A percentile compares a stretch with the other conserved stretches of the same genome.
These are phyloP conservation scores for Blastobasis lacticolella DNA, from an alignment of 2,888 invertebrate species.

Conservation along the genomic window DNA sequence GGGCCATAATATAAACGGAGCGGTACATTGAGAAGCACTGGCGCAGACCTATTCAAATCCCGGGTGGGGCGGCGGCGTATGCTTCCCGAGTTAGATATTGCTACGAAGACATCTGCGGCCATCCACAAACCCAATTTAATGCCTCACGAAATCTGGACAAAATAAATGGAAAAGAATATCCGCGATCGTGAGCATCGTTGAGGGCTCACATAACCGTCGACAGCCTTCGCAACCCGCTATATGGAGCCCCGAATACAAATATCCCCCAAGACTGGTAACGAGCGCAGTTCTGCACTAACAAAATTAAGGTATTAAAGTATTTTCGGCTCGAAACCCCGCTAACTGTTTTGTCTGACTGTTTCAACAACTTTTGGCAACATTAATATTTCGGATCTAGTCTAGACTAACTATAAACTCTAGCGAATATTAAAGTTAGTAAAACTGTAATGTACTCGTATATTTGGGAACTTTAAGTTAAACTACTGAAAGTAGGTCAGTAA, in stretches of 20 bases:
- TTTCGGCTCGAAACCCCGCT: too few species aligned
- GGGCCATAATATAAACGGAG: too few species aligned
- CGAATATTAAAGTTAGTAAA: background rate
- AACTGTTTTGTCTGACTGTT: too few species aligned
- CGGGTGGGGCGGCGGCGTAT: constrained; percentile 21
- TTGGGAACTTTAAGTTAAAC: background rate
- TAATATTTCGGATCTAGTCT: background rate
- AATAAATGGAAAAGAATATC: constrained; percentile 39
- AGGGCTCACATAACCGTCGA: too few species aligned
- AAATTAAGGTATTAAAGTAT: too few species aligned
- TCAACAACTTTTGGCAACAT: background rate
- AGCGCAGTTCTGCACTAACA: background rate
- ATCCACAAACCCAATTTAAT: constrained; percentile 60
- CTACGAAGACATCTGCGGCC: constrained; percentile 56
- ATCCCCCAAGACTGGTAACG: background rate
- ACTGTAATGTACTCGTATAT: background rate
- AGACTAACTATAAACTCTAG: background rate
- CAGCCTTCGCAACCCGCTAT: too few species aligned
- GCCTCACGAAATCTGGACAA: constrained; percentile 56
- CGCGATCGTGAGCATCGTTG: too few species aligned
- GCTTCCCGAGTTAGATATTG: constrained; percentile 34
- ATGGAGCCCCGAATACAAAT: background rate
- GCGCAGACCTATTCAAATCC: constrained; percentile 37
- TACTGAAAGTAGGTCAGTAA: background rate
- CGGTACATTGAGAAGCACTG: too few species aligned